These are phyloP conservation scores for Zaprionus vittiger DNA, from an alignment of 1,140 invertebrate genomes.

Conservation along the genomic window DNA sequence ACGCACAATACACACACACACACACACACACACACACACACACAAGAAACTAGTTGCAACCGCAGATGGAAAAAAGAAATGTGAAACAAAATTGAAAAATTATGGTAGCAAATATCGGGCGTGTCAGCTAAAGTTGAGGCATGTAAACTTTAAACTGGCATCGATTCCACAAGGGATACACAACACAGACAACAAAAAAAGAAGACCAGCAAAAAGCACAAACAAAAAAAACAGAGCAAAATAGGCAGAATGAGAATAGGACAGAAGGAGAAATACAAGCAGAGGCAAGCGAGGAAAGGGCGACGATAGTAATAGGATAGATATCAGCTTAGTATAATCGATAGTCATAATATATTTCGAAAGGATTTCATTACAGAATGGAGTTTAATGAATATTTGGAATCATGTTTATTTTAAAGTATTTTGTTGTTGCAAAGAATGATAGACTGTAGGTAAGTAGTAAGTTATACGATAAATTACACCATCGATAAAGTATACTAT, in stretches of 20 bases:
- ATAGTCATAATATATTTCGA: neutral
- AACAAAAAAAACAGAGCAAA: neutral
- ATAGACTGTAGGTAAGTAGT: no score
- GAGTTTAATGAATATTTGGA: neutral
- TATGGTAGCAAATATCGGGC: conserved; percentile 39
- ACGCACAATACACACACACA: neutral
- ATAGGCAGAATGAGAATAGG: conserved; percentile 20
- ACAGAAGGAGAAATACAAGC: neutral
- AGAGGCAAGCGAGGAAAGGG: neutral
- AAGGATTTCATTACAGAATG: neutral
- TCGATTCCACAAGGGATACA: conserved; percentile 25
- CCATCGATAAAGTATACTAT: no score
- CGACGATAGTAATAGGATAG: neutral
- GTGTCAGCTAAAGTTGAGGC: conserved; percentile 35
- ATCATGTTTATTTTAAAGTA: neutral
- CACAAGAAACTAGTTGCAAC: conserved; percentile 24
- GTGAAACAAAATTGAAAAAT: conserved; percentile 40
- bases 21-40: no score
- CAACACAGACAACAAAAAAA: neutral
- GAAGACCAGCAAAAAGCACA: neutral
- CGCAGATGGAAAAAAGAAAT: conserved; percentile 19
- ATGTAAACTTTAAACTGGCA: conserved; percentile 35
- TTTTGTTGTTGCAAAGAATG: neutral
- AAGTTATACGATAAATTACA: no score
- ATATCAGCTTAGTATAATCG: neutral